phyloP scores from a whole-genome alignment of 2,797 vertebrate species.

The Mus spretus region DNA sequence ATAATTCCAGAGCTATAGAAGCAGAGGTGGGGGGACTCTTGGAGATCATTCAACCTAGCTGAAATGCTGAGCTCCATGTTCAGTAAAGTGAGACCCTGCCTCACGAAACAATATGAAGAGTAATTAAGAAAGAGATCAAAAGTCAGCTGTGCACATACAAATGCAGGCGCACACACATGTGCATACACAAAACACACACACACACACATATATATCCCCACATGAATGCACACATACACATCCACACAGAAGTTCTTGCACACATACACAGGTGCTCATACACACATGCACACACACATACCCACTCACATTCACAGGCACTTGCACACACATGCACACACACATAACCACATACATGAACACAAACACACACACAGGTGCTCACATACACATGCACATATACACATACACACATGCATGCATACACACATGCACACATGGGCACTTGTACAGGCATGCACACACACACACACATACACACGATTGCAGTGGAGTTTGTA shows the following conservation, averaged over 20 bases:
- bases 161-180: not conserved
- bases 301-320: not conserved
- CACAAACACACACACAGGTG: no score
- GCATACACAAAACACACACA: not conserved
- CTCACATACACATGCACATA: no score
- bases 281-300: no score
- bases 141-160: not conserved
- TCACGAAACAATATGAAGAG: not conserved
- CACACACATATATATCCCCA: not conserved
- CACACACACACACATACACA: not conserved
- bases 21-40: not conserved
- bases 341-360: not conserved
- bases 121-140: not conserved
- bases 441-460: not conserved
- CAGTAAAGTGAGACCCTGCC: not conserved
- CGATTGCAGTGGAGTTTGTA: not conserved
- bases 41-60: not conserved
- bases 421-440: no score
- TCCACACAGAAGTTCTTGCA: no score
- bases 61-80: not conserved
- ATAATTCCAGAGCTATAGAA: no score
- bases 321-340: not conserved
- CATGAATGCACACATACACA: not conserved
- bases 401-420: not conserved
- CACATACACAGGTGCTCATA: not conserved